Conservation (phyloP, 2,797 vertebrate genomes). For the Syncerus caffer region DNA sequence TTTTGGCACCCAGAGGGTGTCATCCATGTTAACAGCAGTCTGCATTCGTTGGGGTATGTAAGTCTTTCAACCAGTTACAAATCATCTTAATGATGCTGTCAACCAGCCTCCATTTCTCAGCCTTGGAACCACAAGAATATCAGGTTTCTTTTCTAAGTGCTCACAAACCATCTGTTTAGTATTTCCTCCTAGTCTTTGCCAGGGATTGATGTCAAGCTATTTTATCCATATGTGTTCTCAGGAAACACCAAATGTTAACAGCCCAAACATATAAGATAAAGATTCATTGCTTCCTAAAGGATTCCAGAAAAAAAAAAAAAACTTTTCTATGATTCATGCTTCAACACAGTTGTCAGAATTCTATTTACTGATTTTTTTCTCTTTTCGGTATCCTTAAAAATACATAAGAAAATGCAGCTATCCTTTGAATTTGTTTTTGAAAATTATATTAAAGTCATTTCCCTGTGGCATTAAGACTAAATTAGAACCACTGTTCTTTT, state of each 20-base stretch:
- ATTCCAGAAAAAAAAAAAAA: neutral
- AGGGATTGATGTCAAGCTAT: constrained; percentile 59
- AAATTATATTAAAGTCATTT: constrained; percentile 46
- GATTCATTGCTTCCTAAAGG: constrained; percentile 45
- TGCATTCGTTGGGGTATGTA: neutral
- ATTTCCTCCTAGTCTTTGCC: constrained; percentile 57
- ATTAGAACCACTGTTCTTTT: neutral
- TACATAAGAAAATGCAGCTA: constrained; percentile 32
- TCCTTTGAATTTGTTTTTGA: neutral
- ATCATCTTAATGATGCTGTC: constrained; percentile 66
- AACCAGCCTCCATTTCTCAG: constrained; percentile 31
- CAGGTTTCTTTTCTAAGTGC: constrained; percentile 69
- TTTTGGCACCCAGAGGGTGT: constrained; percentile 31
- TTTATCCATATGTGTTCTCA: constrained; percentile 63
- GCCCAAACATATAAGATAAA: constrained; percentile 61
- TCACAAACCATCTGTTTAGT: constrained; percentile 69
- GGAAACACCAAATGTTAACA: constrained; percentile 64
- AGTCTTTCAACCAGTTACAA: constrained; percentile 57
- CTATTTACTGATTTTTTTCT: constrained; percentile 19
- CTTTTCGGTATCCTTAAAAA: constrained; percentile 8
- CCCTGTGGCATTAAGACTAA: neutral
- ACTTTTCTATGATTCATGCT: neutral
- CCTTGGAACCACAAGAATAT: constrained; percentile 58
- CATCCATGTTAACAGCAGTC: neutral
- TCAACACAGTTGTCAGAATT: neutral